Evolutionary conservation across 92 coral and sea anemone species (phyloP), one percentile per base, ranked within the genome.

Genomic region (Desmophyllum pertusum): DNA sequence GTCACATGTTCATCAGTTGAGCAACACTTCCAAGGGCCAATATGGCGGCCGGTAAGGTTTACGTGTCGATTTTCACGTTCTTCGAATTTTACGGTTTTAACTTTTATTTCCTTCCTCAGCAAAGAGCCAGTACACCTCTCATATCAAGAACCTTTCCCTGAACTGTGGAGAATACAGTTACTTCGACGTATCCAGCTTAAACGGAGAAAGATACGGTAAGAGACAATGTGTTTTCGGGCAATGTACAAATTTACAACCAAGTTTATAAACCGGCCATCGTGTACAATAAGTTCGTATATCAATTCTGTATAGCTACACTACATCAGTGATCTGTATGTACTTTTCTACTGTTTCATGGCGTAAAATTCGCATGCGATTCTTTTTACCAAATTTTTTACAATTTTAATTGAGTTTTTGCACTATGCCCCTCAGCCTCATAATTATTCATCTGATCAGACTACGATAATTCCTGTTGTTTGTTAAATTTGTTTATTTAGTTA

Each of bases 161-260:
- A 85, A 96, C 52, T 90, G 90, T n/a, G 85, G 91, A 82, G 93
- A 96, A 74, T 80, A 89, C 62, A 85, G 90, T 43, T 96, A 92
- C 81, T 96, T 90, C 52, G 99, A 96, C 71, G 88, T 94, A 31
- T 77, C 98, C 13, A 89, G 93, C 69, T 83, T 96, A 77, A 87
- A 92, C 77, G 90, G 92, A 18, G 85, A 85, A 14, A 93, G 94
- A 21, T 96, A 93, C 40, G 99, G 99, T 96, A 70, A 35, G 98
- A 43, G 11, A 67, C 55, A 6, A 50, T 21, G 13, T 21, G 55
- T 50, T 13, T 15, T 50, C 18, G 18, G 31, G 35, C 31, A 65
- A 65, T 31, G 15, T 46, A 8, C 15, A 46, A 46, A 65, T 6
- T 65, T 15, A 7, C 11, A 13, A 5, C 21, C 21, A 4, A 35